Conservation (phyloP, 64 coral and sea anemone genomes). For the Stichodactyla helianthus region DNA sequence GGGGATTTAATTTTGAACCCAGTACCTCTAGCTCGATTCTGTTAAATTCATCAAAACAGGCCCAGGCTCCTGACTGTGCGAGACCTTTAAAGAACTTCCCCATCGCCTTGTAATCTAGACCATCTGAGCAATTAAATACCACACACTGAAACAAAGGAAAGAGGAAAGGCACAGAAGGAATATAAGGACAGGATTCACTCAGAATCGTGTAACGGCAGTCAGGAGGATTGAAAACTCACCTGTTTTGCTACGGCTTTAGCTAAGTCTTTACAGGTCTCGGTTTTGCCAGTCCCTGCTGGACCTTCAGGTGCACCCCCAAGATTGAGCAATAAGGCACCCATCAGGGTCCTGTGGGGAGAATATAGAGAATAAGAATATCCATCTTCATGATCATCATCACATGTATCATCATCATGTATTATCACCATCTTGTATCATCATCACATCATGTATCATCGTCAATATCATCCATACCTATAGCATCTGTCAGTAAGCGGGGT, state of each 20-base stretch:
- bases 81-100: constrained; percentile 96
- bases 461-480: constrained; percentile 63
- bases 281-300: constrained; percentile 94
- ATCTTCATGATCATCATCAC: not conserved
- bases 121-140: constrained; percentile 98
- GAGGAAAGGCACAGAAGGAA: not conserved
- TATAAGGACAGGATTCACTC: not conserved
- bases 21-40: constrained; percentile 93
- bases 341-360: constrained; percentile 62
- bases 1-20: not conserved
- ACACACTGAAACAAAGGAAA: constrained; percentile 60
- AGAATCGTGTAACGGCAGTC: no score
- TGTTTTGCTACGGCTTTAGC: constrained; percentile 98
- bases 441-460: not conserved
- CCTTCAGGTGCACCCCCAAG: constrained; percentile 95
- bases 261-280: constrained; percentile 97
- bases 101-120: constrained; percentile 99
- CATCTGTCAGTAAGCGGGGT: constrained; percentile 96
- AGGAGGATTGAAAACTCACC: constrained; percentile 19
- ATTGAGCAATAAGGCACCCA: constrained; percentile 86
- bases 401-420: not conserved
- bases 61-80: constrained; percentile 94
- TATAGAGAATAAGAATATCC: not conserved
- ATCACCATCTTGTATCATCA: not conserved
- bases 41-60: constrained; percentile 98